Conservation (phyloP, 2,113 vertebrate species). For the Carassius carassius region DNA sequence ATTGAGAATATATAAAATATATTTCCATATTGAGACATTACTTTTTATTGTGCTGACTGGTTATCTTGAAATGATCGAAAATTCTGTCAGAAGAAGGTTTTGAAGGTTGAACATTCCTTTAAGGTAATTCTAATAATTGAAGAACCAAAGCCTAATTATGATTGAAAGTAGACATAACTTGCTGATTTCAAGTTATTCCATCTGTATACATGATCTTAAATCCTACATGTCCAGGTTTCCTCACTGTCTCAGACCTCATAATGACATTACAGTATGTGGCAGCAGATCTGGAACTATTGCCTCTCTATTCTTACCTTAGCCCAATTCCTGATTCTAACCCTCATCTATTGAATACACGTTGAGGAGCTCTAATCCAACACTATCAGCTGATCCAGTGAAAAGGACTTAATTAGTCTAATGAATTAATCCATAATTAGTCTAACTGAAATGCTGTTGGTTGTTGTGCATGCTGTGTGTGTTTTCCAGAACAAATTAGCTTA, state of each 20-base stretch:
- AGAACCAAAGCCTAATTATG: background rate
- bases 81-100: background rate
- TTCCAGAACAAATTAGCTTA: background rate
- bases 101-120: no score
- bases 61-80: background rate
- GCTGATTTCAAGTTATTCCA: constrained; percentile 31
- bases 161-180: constrained; percentile 27
- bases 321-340: background rate
- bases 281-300: background rate
- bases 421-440: background rate
- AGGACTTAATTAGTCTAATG: constrained; percentile 14
- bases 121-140: background rate
- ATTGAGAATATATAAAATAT: background rate
- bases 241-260: background rate
- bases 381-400: background rate
- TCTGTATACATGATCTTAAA: constrained; percentile 25
- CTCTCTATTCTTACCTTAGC: background rate
- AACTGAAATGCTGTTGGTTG: background rate
- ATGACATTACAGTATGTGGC: no score
- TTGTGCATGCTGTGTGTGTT: background rate
- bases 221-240: background rate
- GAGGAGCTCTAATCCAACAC: constrained; percentile 4
- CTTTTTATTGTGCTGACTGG: background rate
- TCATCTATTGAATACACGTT: background rate
- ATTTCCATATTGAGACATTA: background rate